Percentiles rank a stretch among this genome's conserved stretches.
phyloP scores from a whole-genome alignment of 2,888 invertebrate genomes.

The Tiliacea citrago region DNA sequence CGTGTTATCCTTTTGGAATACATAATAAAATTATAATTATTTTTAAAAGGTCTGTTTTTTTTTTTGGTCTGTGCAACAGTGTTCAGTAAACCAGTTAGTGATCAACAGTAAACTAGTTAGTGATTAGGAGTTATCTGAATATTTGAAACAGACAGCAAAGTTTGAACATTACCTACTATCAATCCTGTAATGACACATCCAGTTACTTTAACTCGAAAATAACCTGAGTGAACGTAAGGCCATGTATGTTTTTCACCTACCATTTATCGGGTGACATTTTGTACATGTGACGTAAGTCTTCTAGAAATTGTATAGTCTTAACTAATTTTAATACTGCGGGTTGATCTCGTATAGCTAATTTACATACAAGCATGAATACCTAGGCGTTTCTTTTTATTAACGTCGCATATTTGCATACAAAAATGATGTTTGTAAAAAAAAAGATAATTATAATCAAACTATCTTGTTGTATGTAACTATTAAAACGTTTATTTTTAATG shows the following conservation, averaged over 20 bases:
- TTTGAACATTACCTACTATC: not conserved
- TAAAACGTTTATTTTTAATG: not conserved
- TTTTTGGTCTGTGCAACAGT: slow-evolving; percentile 4
- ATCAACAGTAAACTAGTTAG: not conserved
- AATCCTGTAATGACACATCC: slow-evolving; percentile 49
- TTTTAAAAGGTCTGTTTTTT: not conserved
- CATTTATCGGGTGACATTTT: slow-evolving; percentile 56
- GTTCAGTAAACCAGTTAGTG: not conserved
- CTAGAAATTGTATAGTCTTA: slow-evolving; percentile 50
- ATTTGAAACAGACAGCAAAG: not conserved
- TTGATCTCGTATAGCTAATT: not conserved
- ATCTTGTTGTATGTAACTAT: not conserved
- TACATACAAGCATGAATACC: slow-evolving; percentile 12
- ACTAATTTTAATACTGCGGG: slow-evolving; percentile 16
- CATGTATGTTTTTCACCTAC: slow-evolving; percentile 65
- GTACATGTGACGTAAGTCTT: slow-evolving; percentile 50
- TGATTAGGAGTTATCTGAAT: not conserved
- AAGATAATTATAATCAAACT: not conserved
- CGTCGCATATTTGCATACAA: not conserved
- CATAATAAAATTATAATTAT: not conserved
- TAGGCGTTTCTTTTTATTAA: not conserved
- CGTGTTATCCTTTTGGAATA: not conserved
- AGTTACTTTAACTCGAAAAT: slow-evolving; percentile 42
- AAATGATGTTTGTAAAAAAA: not conserved
- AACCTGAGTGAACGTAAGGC: slow-evolving; percentile 76